Evolutionary conservation across 1,140 invertebrate species (phyloP), one percentile per base, ranked within the genome.

Genomic region (Melipona quadrifasciata): DNA sequence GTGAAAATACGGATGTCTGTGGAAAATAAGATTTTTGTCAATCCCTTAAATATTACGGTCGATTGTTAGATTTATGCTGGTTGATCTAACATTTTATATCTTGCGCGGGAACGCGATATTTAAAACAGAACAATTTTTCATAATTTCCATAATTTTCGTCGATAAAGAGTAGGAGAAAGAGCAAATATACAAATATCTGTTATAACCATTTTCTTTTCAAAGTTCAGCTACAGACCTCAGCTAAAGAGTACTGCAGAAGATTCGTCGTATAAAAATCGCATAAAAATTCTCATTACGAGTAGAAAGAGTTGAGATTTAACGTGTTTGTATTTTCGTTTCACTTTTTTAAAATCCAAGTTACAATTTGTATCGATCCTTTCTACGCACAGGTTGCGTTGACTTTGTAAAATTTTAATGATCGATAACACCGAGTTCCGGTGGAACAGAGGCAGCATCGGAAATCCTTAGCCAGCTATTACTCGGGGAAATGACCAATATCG

Each of bases 401-500:
- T 58, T 34, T 34, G 72, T 61, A 64, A 76, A 81, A 87, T 85
- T 88, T 88, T 78, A 87, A 78, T 76, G 75, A 4, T 85, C 72
- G 72, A 88, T 88, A 76, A 84, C 76, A 82, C 61, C 1, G 21
- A 74, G 84, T 73, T 61, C 75, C 75, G 64, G 34, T 74, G 71
- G 86, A 34, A 21, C 24, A 11, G 55, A 34, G 5, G 10, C 61
- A 67, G 73, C 73, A 73, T 75, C 51, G 80, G 72, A 76, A 64
- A 87, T 88, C 65, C 67, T 85, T 81, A 61, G 27, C 21, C 67
- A 27, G 34, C 19, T 77, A 70, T 70, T 78, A 78, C n/a, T 11
- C 14, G 21, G 2, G 19, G 55, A 79, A 71, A 83, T 83, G 53
- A 53, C 39, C 34, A 51, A 71, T 84, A 84, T 70, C 16, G 61